Conservation (phyloP, 1,140 invertebrate genomes). For the Sitodiplosis mosellana region DNA sequence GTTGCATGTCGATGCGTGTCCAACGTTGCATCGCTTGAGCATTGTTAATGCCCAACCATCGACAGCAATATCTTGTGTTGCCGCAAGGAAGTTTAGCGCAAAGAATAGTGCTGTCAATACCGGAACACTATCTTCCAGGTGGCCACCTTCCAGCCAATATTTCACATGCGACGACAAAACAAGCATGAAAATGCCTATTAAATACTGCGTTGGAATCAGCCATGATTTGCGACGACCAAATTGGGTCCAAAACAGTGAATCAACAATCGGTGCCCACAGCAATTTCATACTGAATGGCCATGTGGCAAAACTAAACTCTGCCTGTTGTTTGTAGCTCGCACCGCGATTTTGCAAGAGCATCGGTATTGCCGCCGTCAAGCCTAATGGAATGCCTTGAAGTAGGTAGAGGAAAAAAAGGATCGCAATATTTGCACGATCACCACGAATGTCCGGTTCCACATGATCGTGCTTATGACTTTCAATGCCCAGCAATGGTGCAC, state of each 20-base stretch:
- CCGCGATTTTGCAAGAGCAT: slow-evolving; percentile 84
- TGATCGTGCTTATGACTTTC: background rate
- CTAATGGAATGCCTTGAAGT: slow-evolving; percentile 91
- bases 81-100: slow-evolving; percentile 84
- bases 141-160: slow-evolving; percentile 49
- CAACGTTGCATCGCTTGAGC: slow-evolving; percentile 90
- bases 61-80: slow-evolving; percentile 98
- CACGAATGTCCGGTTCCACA: slow-evolving; percentile 38
- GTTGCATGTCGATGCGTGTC: slow-evolving; percentile 98
- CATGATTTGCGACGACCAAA: slow-evolving; percentile 94
- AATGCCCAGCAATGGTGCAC: background rate
- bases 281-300: slow-evolving; percentile 98
- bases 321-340: slow-evolving; percentile 83
- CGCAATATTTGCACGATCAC: slow-evolving; percentile 59
- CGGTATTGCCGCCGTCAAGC: slow-evolving; percentile 80
- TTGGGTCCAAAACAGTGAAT: slow-evolving; percentile 62
- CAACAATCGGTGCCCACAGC: slow-evolving; percentile 95
- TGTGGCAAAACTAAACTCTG: slow-evolving; percentile 93
- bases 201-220: slow-evolving; percentile 80
- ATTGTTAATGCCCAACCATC: slow-evolving; percentile 99
- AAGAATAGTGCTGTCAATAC: slow-evolving; percentile 79
- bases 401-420: slow-evolving; percentile 83
- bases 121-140: slow-evolving; percentile 52
- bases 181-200: slow-evolving; percentile 72
- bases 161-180: slow-evolving; percentile 57